Evolutionary conservation across 2,113 vertebrate genomes (phyloP), one percentile per base, ranked within the genome.

Genomic region (Pygoscelis adeliae): DNA sequence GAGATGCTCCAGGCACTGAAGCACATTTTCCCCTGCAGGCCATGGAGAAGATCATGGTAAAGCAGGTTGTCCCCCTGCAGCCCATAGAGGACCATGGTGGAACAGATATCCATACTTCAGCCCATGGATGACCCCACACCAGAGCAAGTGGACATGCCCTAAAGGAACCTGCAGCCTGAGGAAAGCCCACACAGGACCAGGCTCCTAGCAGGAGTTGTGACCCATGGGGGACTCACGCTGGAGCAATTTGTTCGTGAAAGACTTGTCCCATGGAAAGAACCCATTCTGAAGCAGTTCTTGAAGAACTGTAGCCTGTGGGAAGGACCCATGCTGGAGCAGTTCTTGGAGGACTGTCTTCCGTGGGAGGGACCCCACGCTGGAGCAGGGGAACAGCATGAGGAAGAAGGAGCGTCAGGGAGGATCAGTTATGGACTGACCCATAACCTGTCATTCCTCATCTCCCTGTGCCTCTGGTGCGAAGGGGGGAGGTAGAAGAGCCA

Each of bases 161-260:
- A 15, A 63, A 69, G 34, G 29, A 58, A 67, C 34, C 15, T 17
- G 10, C 12, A 66, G 50, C 26, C 77, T 38, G 20, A 44, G 46
- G 23, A 38, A 19, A 74, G 23, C 19, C 29, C 12, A 19, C 2
- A 16, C 19, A 73, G 42, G 29, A 91, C 12, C 42, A 72, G 16
- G 23, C 5, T 71, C 6, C n/a, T 30, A 30, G 26, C 9, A 49
- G 27, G 30, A 61, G 19, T 15, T 36, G 4, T 36, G 62, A 26
- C 12, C 38, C 1, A 0, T 47, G 26, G 6, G 6, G 7, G 3
- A 34, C 11, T 8, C 22, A 20, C 8, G 4, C 30, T 53, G 14
- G 12, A 66, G 5, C 10, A 40, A 1, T 56, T 15, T 46, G 23
- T 18, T 72, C 32, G 10, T 67, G 8, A 42, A 73, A 50, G 25